Conservation (phyloP, 2,797 vertebrate genomes). For the Apogon talboti region DNA sequence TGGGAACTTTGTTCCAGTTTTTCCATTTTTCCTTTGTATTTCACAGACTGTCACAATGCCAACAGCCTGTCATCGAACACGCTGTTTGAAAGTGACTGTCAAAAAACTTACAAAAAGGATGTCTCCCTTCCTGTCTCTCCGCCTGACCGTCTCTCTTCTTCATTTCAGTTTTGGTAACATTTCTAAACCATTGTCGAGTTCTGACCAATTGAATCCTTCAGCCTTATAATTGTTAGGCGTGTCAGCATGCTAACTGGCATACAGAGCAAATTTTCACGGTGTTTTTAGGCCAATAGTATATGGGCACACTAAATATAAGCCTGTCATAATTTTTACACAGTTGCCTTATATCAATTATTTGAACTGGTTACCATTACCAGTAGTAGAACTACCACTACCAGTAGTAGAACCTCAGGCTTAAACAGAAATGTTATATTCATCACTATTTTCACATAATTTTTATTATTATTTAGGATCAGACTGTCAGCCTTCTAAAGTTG, state of each 20-base stretch:
- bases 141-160: slow-evolving; percentile 30
- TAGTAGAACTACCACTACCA: too few species aligned
- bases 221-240: slow-evolving; percentile 55
- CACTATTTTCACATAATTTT: too few species aligned
- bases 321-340: background rate
- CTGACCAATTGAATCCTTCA: slow-evolving; percentile 57
- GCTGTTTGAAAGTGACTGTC: slow-evolving; percentile 69
- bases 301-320: background rate
- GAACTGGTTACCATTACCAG: too few species aligned
- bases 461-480: too few species aligned
- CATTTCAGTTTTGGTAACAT: slow-evolving; percentile 51
- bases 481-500: too few species aligned
- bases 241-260: too few species aligned
- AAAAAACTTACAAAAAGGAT: slow-evolving; percentile 52
- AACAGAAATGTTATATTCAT: too few species aligned
- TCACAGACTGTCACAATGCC: slow-evolving; percentile 55
- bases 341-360: too few species aligned
- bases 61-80: slow-evolving; percentile 70
- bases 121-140: slow-evolving; percentile 41
- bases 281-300: slow-evolving; percentile 55
- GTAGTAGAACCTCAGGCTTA: too few species aligned
- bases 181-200: slow-evolving; percentile 54
- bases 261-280: slow-evolving; percentile 38
- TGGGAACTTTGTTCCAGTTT: slow-evolving; percentile 59
- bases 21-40: slow-evolving; percentile 62